These are phyloP conservation scores for Geopemphigus sp. DNA, from an alignment of 1,140 invertebrate species.

Conservation along the genomic window DNA sequence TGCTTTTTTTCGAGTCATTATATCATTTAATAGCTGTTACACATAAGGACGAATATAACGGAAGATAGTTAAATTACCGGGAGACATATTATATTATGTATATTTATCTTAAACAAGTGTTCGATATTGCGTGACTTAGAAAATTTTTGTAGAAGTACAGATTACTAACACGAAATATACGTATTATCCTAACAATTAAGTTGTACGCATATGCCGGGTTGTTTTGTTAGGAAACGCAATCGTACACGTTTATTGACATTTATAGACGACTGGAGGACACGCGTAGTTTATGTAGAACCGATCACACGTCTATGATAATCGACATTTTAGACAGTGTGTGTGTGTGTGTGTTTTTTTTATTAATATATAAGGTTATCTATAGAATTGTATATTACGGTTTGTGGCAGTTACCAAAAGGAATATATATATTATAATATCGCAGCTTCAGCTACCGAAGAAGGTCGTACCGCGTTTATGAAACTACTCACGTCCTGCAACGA, in stretches of 20 bases:
- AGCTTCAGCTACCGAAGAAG: background rate
- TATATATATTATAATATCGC: background rate
- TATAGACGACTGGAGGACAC: background rate
- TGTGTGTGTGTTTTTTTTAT: background rate
- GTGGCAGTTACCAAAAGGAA: background rate
- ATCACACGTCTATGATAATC: background rate
- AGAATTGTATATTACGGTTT: background rate
- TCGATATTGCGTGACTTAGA: too few species aligned
- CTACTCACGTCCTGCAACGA: constrained; percentile 12
- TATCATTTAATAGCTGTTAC: too few species aligned
- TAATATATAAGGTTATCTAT: background rate
- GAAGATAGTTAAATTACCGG: too few species aligned
- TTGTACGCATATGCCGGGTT: too few species aligned
- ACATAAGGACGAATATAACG: too few species aligned
- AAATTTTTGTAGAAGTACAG: too few species aligned
- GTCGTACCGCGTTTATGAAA: constrained; percentile 13
- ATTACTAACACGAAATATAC: too few species aligned
- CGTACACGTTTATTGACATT: background rate
- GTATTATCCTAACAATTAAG: too few species aligned
- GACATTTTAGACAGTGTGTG: background rate
- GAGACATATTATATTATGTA: too few species aligned
- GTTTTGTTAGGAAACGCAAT: background rate
- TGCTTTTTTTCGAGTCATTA: too few species aligned
- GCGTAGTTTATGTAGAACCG: background rate
- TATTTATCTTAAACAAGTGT: too few species aligned